phyloP scores from a whole-genome alignment of 1,140 invertebrate species.

The Bombus picipes region DNA sequence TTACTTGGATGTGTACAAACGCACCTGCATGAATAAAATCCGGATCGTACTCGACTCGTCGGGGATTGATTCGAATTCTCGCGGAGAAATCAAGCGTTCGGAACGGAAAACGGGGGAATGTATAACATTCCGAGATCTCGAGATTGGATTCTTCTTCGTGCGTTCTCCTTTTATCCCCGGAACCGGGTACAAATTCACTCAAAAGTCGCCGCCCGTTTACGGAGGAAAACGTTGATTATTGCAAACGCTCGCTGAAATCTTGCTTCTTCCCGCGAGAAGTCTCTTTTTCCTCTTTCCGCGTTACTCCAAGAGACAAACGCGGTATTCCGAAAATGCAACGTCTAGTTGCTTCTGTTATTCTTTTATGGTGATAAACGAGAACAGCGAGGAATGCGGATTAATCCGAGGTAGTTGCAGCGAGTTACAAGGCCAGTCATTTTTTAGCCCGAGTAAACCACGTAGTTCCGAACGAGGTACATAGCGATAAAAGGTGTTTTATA shows the following conservation, averaged over 20 bases:
- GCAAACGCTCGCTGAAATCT: slow-evolving; percentile 16
- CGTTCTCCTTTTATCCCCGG: slow-evolving; percentile 32
- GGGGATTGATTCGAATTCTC: slow-evolving; percentile 65
- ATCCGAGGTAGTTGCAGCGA: background rate
- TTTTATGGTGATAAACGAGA: background rate
- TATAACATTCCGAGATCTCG: slow-evolving; percentile 55
- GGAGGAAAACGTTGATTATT: slow-evolving; percentile 33
- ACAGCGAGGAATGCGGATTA: background rate
- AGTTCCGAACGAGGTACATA: no score
- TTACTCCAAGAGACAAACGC: background rate
- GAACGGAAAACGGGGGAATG: slow-evolving; percentile 44
- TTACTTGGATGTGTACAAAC: slow-evolving; percentile 66
- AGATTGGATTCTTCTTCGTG: slow-evolving; percentile 55
- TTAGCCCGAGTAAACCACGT: no score
- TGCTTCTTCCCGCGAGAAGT: no score
- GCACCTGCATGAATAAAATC: slow-evolving; percentile 68
- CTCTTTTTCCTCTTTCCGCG: no score
- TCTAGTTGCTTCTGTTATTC: background rate
- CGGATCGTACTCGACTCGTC: slow-evolving; percentile 54
- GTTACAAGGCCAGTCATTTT: background rate
- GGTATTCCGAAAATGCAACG: slow-evolving; percentile 10
- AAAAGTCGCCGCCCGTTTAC: slow-evolving; percentile 41
- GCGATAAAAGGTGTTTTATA: no score
- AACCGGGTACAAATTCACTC: slow-evolving; percentile 44
- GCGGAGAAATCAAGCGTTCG: slow-evolving; percentile 55